Percentiles rank a stretch among this genome's conserved stretches.
Evolutionary conservation across 2,113 vertebrate genomes (phyloP).

Genomic region (Aptenodytes patagonicus): DNA sequence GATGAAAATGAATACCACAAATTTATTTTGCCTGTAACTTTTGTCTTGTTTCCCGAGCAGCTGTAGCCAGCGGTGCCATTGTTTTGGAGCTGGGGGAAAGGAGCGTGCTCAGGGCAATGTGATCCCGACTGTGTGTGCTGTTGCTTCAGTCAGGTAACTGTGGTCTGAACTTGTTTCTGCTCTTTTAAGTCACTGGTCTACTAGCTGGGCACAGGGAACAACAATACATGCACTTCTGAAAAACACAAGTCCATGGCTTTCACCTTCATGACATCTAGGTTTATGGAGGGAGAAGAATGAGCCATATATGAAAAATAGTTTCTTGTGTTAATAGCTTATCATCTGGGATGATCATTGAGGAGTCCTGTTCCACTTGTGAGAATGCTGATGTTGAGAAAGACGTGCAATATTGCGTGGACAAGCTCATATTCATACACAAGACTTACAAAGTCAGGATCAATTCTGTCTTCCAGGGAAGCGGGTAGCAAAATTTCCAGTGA

Average conservation of each 20-base stretch:
- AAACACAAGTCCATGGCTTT: background rate
- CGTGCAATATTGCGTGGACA: background rate
- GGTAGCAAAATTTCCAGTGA: background rate
- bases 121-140: background rate
- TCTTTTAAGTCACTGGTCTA: background rate
- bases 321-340: background rate
- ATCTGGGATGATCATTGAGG: background rate
- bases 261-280: background rate
- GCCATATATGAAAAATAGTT: background rate
- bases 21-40: background rate
- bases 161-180: background rate
- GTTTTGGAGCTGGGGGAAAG: background rate
- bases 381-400: background rate
- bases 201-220: background rate
- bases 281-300: background rate
- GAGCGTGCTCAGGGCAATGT: accelerated
- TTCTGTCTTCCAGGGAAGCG: background rate
- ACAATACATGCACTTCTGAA: background rate
- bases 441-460: background rate
- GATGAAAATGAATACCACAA: background rate
- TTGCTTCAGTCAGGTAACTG: background rate
- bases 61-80: background rate
- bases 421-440: background rate
- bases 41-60: background rate
- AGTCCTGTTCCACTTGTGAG: background rate